A percentile compares a stretch with the other conserved stretches of the same genome.
These are phyloP conservation scores for Drosophila anomelani DNA, from an alignment of 2,888 invertebrate genomes.

Conservation along the genomic window DNA sequence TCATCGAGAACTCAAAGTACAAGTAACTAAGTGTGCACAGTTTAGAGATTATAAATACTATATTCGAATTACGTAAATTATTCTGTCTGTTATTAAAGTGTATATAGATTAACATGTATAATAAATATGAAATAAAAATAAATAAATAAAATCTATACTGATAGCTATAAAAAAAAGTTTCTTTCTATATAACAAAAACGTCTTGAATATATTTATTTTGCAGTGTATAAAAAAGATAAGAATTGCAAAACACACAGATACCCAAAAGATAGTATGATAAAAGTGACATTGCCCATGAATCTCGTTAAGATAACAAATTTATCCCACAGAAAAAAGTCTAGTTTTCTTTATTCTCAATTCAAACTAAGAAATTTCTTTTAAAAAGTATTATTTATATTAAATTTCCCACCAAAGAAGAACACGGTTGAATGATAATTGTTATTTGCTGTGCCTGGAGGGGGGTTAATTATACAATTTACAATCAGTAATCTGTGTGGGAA, in stretches of 20 bases:
- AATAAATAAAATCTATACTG: too few species aligned
- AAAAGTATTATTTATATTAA: neutral
- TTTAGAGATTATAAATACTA: neutral
- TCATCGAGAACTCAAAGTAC: constrained; percentile 7
- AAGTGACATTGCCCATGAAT: constrained; percentile 7
- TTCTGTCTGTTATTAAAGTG: neutral
- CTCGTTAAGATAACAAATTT: constrained; percentile 4
- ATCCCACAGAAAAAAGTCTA: neutral
- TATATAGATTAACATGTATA: neutral
- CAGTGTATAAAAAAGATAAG: constrained; percentile 3
- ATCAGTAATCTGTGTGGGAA: constrained; percentile 6
- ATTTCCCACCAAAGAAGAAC: neutral
- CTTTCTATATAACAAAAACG: too few species aligned
- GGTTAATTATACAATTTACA: constrained; percentile 14
- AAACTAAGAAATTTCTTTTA: neutral
- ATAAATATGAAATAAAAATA: neutral
- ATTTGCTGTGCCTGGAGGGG: neutral
- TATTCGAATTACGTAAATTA: constrained; percentile 12
- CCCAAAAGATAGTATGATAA: neutral
- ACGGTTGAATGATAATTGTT: neutral
- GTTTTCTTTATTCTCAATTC: neutral
- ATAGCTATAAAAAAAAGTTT: neutral
- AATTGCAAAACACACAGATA: neutral
- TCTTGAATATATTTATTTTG: neutral
- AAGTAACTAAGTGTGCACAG: constrained; percentile 13